These are phyloP conservation scores for Triops cancriformis DNA, from an alignment of 1,140 invertebrate genomes.

Conservation along the genomic window DNA sequence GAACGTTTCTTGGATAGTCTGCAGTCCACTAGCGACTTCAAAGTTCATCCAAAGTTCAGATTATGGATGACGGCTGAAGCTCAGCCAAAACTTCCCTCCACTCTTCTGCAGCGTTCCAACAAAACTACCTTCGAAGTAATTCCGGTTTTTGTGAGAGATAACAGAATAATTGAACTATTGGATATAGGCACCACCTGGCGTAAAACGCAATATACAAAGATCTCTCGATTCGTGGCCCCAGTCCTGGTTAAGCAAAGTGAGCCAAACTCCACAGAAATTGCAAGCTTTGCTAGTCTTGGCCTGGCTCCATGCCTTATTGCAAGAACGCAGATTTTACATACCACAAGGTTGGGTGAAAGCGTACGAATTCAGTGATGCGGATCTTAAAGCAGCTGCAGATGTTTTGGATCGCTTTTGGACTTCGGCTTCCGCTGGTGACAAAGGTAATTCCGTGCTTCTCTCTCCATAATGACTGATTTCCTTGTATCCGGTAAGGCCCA, in stretches of 20 bases:
- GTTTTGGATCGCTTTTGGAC: constrained; percentile 54
- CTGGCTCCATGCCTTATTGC: constrained; percentile 62
- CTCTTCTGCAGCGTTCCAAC: constrained; percentile 55
- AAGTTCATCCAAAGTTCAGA: constrained; percentile 51
- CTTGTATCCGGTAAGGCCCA: constrained; percentile 21
- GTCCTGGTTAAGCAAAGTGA: constrained; percentile 41
- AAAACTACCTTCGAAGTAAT: constrained; percentile 78
- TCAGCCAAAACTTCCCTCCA: constrained; percentile 55
- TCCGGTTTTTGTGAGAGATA: constrained; percentile 10
- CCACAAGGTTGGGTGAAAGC: constrained; percentile 79
- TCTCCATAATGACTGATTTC: constrained; percentile 14
- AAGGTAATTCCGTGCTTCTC: not conserved
- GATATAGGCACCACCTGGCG: constrained; percentile 52
- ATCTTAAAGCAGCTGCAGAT: constrained; percentile 66
- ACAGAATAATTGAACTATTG: constrained; percentile 29
- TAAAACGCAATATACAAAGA: constrained; percentile 53
- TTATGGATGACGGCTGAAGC: constrained; percentile 70
- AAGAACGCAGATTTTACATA: constrained; percentile 72
- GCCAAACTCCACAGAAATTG: constrained; percentile 37
- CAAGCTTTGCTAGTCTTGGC: constrained; percentile 59
- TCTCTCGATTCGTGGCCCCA: constrained; percentile 49
- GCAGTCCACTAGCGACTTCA: constrained; percentile 37
- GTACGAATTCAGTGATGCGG: constrained; percentile 82
- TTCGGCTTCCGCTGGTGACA: not conserved
- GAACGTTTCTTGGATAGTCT: constrained; percentile 40